These are phyloP conservation scores for Branchipolynoe longqiensis DNA, from an alignment of 2,888 invertebrate species.

Conservation along the genomic window DNA sequence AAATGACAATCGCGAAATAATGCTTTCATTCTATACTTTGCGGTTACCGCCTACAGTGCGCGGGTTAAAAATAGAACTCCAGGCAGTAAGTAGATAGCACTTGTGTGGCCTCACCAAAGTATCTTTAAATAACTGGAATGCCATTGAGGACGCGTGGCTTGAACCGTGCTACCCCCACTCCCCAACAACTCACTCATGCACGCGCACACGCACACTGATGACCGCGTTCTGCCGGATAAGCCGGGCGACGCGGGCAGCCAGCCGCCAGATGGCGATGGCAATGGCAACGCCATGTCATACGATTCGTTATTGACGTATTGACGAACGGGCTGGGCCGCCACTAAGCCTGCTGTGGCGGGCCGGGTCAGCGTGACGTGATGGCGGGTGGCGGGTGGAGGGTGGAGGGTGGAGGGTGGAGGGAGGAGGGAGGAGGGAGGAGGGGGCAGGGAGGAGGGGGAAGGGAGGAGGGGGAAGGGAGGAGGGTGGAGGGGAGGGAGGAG, in stretches of 20 bases:
- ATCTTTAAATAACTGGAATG: too few species aligned
- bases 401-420: too few species aligned
- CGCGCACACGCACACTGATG: not conserved
- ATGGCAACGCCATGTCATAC: not conserved
- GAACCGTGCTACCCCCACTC: not conserved
- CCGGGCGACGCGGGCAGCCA: not conserved
- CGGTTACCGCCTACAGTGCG: too few species aligned
- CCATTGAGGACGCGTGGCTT: too few species aligned
- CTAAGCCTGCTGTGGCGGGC: slow-evolving; percentile 3
- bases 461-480: too few species aligned
- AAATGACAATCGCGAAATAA: too few species aligned
- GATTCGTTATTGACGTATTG: slow-evolving; percentile 28
- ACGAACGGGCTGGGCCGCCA: not conserved
- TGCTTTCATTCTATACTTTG: too few species aligned
- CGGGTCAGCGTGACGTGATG: not conserved
- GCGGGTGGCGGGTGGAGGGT: not conserved
- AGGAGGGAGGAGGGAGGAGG: not conserved
- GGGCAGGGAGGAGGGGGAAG: not conserved
- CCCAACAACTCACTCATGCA: too few species aligned
- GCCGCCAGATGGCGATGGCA: slow-evolving; percentile 10
- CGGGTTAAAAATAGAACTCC: too few species aligned
- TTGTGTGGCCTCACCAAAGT: too few species aligned
- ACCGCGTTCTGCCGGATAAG: not conserved
- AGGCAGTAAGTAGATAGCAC: too few species aligned
- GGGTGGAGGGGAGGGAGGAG: too few species aligned